Base-by-base conservation (phyloP, 2,888 invertebrate genomes). In the Melinopterus prodromus region DNA sequence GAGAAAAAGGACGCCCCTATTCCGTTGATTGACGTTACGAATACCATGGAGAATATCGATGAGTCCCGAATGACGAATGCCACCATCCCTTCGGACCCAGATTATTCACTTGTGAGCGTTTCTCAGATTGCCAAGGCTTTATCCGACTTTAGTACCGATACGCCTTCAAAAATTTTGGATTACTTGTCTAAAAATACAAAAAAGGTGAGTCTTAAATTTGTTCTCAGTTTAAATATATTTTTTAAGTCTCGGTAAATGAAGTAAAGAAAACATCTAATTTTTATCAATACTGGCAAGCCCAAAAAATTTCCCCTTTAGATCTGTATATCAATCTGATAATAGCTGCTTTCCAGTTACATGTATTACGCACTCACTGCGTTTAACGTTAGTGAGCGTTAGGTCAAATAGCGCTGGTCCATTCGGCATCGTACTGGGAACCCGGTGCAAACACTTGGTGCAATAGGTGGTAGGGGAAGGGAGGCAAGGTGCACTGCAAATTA, bases 1-100 rank as follows among this genome's bases (percentile, higher is more conserved):
- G 82, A 84, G 79, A 86, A 85, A 82, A 76, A 80, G 71, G 7
- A 35, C n/a, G 79, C 79, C 70, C 87, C 87, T n/a, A 79, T 85
- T 36, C 86, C 88, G 9, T 82, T 88, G 36, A 84, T 87, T 78
- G 86, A 88, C 80, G 78, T 82, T 16, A 79, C 83, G 12, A 81
- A 69, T 16, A 76, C 70, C 16, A 69, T 53, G 38, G 77, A 78
- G 16, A 71, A 35, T 36, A 71, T 77, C 71, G 79, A 53, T 36
- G 71, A 79, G 35, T 76, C 16, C 37, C 35, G n/a, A n/a, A n/a
- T 9, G 1, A 71, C 71, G 14, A 77, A 72, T 72, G 69, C 80
- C 37, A 35, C 77, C n/a, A 16, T 12, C 38, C 72, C 12, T 36
- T 9, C 12, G 14, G 71, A 16, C 12, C 69, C 74, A 3, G 79